Evolutionary conservation across 2,888 invertebrate genomes (phyloP).

Genomic region (Apodemia mormo): DNA sequence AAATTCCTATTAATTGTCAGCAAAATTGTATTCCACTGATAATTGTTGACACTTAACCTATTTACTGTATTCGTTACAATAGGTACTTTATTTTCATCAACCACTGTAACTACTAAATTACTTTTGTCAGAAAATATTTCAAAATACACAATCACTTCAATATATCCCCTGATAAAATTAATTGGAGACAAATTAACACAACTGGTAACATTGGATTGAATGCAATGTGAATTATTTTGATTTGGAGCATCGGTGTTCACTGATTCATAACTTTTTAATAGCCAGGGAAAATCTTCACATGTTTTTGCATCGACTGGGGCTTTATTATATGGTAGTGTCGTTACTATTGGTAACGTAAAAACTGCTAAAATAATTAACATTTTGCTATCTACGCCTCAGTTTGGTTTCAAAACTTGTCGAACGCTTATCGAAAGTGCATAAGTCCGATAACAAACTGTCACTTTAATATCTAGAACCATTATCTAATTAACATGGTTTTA

Average conservation of each 20-base stretch:
- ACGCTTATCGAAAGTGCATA: slow-evolving; percentile 12
- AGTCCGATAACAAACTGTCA: neutral
- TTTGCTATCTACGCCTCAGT: slow-evolving; percentile 7
- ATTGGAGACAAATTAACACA: slow-evolving; percentile 42
- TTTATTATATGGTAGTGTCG: neutral
- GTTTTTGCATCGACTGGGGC: slow-evolving; percentile 12
- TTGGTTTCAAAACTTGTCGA: neutral
- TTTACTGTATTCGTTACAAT: slow-evolving; percentile 32
- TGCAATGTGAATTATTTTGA: slow-evolving; percentile 29
- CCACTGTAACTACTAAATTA: slow-evolving; percentile 39
- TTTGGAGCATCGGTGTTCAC: neutral
- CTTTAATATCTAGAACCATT: neutral
- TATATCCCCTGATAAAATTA: slow-evolving; percentile 33
- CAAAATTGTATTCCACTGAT: slow-evolving; percentile 41
- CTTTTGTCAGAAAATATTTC: slow-evolving; percentile 34
- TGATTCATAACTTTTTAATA: slow-evolving; percentile 20
- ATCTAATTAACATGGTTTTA: neutral
- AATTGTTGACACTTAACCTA: slow-evolving; percentile 33
- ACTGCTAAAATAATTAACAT: slow-evolving; percentile 15
- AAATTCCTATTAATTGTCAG: slow-evolving; percentile 33
- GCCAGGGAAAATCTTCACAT: slow-evolving; percentile 22
- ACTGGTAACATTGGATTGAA: slow-evolving; percentile 37
- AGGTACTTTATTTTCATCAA: slow-evolving; percentile 34
- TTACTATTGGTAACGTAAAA: neutral
- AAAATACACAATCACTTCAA: slow-evolving; percentile 41